Conservation (phyloP, 2,888 invertebrate species). For the Macrosoma leucophasiata region DNA sequence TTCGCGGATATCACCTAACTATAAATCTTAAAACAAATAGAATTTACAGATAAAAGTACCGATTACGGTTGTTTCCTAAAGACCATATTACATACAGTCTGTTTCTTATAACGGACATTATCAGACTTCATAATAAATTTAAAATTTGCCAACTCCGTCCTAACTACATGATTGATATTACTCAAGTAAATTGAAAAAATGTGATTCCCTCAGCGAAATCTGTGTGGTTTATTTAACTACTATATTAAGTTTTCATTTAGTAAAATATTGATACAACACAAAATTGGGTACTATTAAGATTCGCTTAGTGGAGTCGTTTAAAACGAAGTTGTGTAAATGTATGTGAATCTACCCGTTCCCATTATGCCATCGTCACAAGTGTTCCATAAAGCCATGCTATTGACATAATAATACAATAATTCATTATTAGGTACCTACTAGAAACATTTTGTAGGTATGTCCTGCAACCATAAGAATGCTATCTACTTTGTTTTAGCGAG, state of each 20-base stretch:
- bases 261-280: slow-evolving; percentile 15
- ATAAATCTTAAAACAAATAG: slow-evolving; percentile 63
- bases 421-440: no score
- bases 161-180: slow-evolving; percentile 65
- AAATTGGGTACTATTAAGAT: not conserved
- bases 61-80: slow-evolving; percentile 56
- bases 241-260: slow-evolving; percentile 28
- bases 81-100: slow-evolving; percentile 61
- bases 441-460: no score
- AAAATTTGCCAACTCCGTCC: slow-evolving; percentile 60
- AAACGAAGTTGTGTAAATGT: slow-evolving; percentile 15
- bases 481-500: no score
- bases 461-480: no score
- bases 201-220: slow-evolving; percentile 58
- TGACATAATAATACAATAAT: no score
- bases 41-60: slow-evolving; percentile 61
- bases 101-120: slow-evolving; percentile 51
- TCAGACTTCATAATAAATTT: slow-evolving; percentile 63
- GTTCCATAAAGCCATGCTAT: no score
- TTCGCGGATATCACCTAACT: slow-evolving; percentile 58
- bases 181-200: slow-evolving; percentile 57
- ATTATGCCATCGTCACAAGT: slow-evolving; percentile 25
- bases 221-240: slow-evolving; percentile 49
- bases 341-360: slow-evolving; percentile 14
- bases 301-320: slow-evolving; percentile 18